These are phyloP conservation scores for Copsychus sechellarum DNA, from an alignment of 2,113 vertebrate genomes.

Conservation along the genomic window DNA sequence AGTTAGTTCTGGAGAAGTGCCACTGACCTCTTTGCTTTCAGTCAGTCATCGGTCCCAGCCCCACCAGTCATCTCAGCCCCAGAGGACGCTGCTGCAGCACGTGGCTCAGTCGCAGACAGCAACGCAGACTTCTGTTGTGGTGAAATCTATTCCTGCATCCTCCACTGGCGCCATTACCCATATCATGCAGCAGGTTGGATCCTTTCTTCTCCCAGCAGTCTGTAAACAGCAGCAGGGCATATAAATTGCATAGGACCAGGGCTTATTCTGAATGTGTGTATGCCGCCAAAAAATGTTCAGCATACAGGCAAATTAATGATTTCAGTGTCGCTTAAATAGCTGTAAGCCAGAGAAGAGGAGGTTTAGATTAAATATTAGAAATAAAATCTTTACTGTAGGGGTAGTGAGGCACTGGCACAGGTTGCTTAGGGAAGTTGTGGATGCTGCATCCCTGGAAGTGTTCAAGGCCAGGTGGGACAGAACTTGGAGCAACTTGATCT, in stretches of 20 bases:
- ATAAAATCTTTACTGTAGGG: not conserved
- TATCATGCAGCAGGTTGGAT: conserved; percentile 84
- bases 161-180: conserved; percentile 80
- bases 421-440: not conserved
- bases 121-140: conserved; percentile 81
- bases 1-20: conserved; percentile 60
- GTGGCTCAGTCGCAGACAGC: conserved; percentile 81
- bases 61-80: conserved; percentile 76
- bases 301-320: not conserved
- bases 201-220: conserved; percentile 12
- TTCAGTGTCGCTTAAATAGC: not conserved
- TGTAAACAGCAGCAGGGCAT: not conserved
- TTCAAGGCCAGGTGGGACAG: not conserved
- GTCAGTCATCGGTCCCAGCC: conserved; percentile 82
- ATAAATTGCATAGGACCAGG: not conserved
- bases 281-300: not conserved
- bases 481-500: not conserved
- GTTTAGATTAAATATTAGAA: not conserved
- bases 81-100: conserved; percentile 79
- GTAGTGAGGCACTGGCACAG: not conserved
- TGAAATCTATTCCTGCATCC: conserved; percentile 80
- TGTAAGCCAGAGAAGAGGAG: not conserved
- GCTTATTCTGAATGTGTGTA: not conserved
- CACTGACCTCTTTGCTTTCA: conserved; percentile 74
- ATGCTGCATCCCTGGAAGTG: not conserved